phyloP scores from a whole-genome alignment of 2,113 vertebrate genomes.

The Phaetusa simplex region DNA sequence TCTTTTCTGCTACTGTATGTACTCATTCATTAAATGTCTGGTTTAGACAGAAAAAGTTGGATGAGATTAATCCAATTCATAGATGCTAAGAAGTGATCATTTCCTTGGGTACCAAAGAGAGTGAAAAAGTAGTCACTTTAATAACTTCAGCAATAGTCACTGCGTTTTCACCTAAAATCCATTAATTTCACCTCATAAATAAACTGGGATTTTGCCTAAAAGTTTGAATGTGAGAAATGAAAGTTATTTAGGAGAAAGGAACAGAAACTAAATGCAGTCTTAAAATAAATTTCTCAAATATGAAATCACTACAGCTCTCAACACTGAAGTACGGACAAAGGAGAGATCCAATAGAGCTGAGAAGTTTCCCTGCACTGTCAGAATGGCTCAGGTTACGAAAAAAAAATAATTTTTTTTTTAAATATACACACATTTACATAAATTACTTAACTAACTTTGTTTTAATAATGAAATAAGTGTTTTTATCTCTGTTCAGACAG shows the following conservation, averaged over 20 bases:
- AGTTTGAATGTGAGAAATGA: background rate
- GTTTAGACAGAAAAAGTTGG: background rate
- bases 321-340: background rate
- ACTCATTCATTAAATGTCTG: background rate
- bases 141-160: background rate
- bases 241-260: background rate
- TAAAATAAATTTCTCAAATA: background rate
- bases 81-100: background rate
- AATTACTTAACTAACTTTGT: background rate
- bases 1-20: background rate
- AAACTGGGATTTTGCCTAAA: background rate
- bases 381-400: background rate
- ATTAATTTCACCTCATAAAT: background rate
- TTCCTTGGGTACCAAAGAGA: background rate
- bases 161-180: background rate
- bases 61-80: background rate
- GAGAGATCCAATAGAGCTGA: background rate
- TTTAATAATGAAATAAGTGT: background rate
- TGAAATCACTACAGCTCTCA: background rate
- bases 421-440: background rate
- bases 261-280: background rate
- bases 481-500: background rate
- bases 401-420: background rate
- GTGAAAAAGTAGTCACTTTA: background rate
- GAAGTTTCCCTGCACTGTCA: background rate